Evolutionary conservation across 2,888 invertebrate species (phyloP).

Genomic region (Temnothorax rugatulus): DNA sequence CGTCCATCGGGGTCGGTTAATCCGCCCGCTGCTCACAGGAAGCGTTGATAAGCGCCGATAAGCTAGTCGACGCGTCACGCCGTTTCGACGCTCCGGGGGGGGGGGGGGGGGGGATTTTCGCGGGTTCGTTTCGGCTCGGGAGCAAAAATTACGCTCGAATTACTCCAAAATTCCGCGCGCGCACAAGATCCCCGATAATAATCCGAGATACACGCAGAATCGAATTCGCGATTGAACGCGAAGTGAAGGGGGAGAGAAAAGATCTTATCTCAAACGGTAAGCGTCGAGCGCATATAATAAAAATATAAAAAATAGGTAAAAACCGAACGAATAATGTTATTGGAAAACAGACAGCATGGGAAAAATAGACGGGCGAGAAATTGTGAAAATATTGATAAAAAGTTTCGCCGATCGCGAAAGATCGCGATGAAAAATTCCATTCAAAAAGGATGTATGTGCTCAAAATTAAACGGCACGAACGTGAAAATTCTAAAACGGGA

Average conservation of each 20-base stretch:
- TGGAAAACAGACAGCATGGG: neutral
- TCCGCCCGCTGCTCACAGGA: slow-evolving; percentile 48
- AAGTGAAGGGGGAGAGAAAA: neutral
- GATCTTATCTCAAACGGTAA: neutral
- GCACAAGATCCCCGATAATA: neutral
- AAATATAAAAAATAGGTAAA: neutral
- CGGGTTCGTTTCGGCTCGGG: neutral
- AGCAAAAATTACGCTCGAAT: neutral
- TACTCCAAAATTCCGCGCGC: neutral
- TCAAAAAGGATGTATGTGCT: neutral
- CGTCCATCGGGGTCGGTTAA: neutral
- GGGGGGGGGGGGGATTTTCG: neutral
- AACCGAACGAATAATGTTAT: neutral
- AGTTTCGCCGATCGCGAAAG: neutral
- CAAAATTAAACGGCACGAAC: slow-evolving; percentile 6
- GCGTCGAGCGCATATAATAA: neutral
- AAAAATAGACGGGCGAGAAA: neutral
- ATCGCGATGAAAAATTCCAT: slow-evolving; percentile 17
- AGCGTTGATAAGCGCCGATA: slow-evolving; percentile 45
- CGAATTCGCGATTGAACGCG: neutral
- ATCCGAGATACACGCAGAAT: neutral
- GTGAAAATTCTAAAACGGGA: neutral
- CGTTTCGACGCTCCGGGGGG: neutral
- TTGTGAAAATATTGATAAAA: neutral
- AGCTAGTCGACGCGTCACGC: neutral